Percentiles rank a stretch among this genome's conserved stretches.
Conservation (phyloP, 1,140 invertebrate species). For the Drosophila nigromelanica region DNA sequence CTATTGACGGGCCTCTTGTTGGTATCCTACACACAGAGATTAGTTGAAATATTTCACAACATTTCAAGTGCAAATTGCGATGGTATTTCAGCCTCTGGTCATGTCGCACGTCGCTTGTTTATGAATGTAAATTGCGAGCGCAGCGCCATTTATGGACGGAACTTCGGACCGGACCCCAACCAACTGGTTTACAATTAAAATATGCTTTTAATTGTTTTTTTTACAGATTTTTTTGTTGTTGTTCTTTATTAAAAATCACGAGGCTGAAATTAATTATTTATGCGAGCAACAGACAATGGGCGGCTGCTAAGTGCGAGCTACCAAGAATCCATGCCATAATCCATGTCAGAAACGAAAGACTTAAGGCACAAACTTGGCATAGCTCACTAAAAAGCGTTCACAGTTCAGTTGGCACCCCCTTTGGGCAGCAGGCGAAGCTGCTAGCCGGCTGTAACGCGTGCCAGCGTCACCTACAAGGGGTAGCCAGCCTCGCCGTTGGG, state of each 20-base stretch:
- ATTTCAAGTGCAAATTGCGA: slow-evolving; percentile 58
- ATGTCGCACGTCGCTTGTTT: slow-evolving; percentile 50
- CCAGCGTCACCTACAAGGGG: slow-evolving; percentile 52
- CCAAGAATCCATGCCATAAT: slow-evolving; percentile 37
- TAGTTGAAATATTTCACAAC: slow-evolving; percentile 68
- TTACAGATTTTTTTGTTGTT: background rate
- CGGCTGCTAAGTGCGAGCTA: slow-evolving; percentile 18
- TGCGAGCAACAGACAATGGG: slow-evolving; percentile 55
- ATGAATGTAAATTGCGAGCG: slow-evolving; percentile 68
- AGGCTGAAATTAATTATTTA: slow-evolving; percentile 78
- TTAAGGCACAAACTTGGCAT: slow-evolving; percentile 53
- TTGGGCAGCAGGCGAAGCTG: slow-evolving; percentile 9
- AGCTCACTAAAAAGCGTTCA: slow-evolving; percentile 48
- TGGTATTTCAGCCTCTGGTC: slow-evolving; percentile 38
- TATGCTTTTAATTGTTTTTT: slow-evolving; percentile 60
- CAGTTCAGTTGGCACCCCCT: slow-evolving; percentile 69
- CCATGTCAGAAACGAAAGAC: slow-evolving; percentile 40
- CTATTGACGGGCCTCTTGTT: background rate
- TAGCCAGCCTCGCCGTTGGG: slow-evolving; percentile 10
- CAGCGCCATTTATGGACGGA: slow-evolving; percentile 65
- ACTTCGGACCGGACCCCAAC: slow-evolving; percentile 34
- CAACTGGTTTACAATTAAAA: slow-evolving; percentile 78
- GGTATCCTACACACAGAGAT: slow-evolving; percentile 23
- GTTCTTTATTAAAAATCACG: slow-evolving; percentile 46
- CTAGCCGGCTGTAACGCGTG: slow-evolving; percentile 58